These are phyloP conservation scores for Diachasmimorpha longicaudata DNA, from an alignment of 1,140 invertebrate genomes.

Conservation along the genomic window DNA sequence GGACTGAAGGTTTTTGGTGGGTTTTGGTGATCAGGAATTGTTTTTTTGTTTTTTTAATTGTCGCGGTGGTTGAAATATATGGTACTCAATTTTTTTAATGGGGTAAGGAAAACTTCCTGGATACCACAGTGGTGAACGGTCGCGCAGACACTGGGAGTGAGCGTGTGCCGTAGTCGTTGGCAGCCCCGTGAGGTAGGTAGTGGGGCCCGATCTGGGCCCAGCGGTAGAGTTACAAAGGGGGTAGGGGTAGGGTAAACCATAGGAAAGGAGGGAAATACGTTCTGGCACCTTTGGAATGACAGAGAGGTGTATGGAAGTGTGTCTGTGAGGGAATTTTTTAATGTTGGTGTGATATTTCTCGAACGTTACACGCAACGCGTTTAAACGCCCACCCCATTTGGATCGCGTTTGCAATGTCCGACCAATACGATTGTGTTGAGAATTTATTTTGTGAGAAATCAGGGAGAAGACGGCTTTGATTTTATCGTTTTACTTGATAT, in stretches of 20 bases:
- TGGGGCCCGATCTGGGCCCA: conserved; percentile 15
- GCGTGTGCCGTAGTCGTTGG: conserved; percentile 18
- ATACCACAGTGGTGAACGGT: conserved; percentile 13
- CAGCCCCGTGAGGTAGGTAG: conserved; percentile 16
- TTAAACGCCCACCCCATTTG: neutral
- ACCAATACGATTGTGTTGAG: neutral
- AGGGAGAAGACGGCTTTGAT: neutral
- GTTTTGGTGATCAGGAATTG: too few relatives aligned
- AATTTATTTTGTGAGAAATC: neutral
- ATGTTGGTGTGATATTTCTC: conserved; percentile 2
- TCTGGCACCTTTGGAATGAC: conserved; percentile 24
- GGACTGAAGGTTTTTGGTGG: too few relatives aligned
- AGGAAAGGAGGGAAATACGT: conserved; percentile 17
- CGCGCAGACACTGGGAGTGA: conserved; percentile 31
- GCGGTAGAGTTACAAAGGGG: neutral
- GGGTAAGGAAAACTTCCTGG: neutral
- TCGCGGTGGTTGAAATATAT: neutral
- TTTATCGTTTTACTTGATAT: neutral
- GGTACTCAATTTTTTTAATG: too few relatives aligned
- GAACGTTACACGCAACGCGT: neutral
- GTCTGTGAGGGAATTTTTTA: neutral
- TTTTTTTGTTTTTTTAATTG: too few relatives aligned
- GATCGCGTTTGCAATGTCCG: neutral
- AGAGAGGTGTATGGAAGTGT: conserved; percentile 8
- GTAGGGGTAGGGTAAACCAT: conserved; percentile 22